Base-by-base conservation (phyloP, 2,888 invertebrate genomes). In the Villa cingulata region DNA sequence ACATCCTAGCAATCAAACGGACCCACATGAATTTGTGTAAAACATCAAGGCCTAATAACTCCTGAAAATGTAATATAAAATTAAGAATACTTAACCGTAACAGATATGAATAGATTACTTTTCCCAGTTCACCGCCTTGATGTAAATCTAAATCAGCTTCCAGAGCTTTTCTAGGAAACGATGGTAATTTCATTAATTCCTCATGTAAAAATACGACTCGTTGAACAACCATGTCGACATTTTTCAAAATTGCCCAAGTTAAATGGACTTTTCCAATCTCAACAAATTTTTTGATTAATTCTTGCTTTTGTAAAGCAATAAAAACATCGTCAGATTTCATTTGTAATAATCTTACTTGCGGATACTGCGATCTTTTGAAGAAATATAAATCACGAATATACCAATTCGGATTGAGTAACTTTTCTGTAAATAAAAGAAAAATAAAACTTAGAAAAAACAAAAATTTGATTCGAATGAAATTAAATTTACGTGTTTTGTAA, bases 11-110 rank as follows among this genome's bases (percentile, higher is more conserved):
- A 60, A 96, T 92, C 34, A 97, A 72, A 53, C 94, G 85, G 3
- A 95, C 91, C 98, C 98, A 99, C 81, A 94, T 92, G 61, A 95
- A 94, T 69, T 99, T 99, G 68, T 99, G 98, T 53, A 97, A 73
- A 1, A 96, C 91, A 65, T 98, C 98, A 55, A 98, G 70, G 2
- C 95, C 91, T 42, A 90, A 76, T 34, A 96, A 72, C 58, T 91
- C 89, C 78, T 83, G 16, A n/a, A n/a, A n/a, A n/a, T n/a, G n/a
- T 7, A 9, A 17, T 39, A 37, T 39, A 10, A 19, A 14, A 16
- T 36, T 36, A 16, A 36, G n/a, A 16, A 36, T 16, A 16, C 14
- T 34, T 15, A 9, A n/a, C n/a, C n/a, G n/a, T n/a, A n/a, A n/a
- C n/a, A n/a, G 16, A 34, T 2, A 3, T 34, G 3, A 34, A 34